phyloP scores from a whole-genome alignment of 2,888 invertebrate species.

The Plagiodera versicolora region DNA sequence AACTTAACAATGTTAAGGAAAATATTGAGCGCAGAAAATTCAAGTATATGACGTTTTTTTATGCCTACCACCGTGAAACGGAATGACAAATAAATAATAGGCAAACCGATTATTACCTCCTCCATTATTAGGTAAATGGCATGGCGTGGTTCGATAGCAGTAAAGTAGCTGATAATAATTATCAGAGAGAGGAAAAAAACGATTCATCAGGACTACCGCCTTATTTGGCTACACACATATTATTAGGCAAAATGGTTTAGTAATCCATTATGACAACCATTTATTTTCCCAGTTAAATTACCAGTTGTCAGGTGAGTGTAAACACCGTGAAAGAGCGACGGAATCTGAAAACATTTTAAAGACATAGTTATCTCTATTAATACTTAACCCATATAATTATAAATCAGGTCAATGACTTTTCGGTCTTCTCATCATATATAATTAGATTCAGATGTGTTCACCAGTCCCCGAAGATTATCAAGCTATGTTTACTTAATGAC shows the following conservation, averaged over 20 bases:
- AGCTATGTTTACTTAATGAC: background rate
- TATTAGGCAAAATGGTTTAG: conserved; percentile 1
- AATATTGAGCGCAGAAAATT: too few species aligned
- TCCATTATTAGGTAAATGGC: background rate
- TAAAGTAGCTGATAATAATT: background rate
- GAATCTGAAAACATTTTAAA: conserved; percentile 25
- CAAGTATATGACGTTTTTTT: too few species aligned
- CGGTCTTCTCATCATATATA: conserved; percentile 25
- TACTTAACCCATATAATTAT: conserved; percentile 34
- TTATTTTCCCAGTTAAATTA: conserved; percentile 19
- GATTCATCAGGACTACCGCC: background rate
- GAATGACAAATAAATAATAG: background rate
- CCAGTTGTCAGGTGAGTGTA: conserved; percentile 19
- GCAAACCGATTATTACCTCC: background rate
- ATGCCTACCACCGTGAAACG: too few species aligned
- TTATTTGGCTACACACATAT: conserved; percentile 13
- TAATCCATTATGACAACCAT: conserved; percentile 18
- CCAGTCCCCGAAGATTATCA: background rate
- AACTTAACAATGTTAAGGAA: too few species aligned
- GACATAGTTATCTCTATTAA: conserved; percentile 30
- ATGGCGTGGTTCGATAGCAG: background rate
- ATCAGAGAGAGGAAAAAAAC: background rate
- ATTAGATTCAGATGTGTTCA: conserved; percentile 28
- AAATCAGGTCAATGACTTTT: conserved; percentile 32
- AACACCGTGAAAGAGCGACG: conserved; percentile 12